phyloP scores from a whole-genome alignment of 2,797 vertebrate genomes.

The Gallinago solitaria region DNA sequence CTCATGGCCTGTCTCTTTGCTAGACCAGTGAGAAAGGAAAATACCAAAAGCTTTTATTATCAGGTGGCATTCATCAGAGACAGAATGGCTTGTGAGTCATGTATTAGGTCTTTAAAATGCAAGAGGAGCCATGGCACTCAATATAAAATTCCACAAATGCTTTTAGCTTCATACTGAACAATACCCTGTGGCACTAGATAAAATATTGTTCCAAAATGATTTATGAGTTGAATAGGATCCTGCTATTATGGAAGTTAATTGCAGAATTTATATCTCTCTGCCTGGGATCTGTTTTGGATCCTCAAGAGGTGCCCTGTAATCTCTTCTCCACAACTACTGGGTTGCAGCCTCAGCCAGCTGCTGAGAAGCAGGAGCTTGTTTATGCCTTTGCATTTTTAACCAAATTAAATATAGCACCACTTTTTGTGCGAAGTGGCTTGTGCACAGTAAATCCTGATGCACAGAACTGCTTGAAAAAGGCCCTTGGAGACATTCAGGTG shows the following conservation, averaged over 20 bases:
- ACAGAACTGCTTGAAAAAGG: neutral
- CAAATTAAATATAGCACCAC: neutral
- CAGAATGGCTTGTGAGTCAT: neutral
- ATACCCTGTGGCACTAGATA: neutral
- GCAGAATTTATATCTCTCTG: neutral
- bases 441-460: neutral
- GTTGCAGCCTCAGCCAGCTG: neutral
- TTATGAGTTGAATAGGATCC: neutral
- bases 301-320: neutral
- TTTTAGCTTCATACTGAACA: neutral
- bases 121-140: neutral
- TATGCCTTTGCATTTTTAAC: fast-evolving
- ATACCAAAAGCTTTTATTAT: neutral
- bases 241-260: neutral
- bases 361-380: neutral
- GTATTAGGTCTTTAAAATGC: neutral
- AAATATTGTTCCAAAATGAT: neutral
- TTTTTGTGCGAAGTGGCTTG: neutral
- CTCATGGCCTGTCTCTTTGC: neutral
- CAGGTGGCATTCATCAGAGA: neutral
- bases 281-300: neutral
- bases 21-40: neutral
- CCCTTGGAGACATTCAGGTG: neutral
- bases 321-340: neutral
- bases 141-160: neutral